Base-by-base conservation (phyloP, 2,113 vertebrate species). In the Microtus oregoni region DNA sequence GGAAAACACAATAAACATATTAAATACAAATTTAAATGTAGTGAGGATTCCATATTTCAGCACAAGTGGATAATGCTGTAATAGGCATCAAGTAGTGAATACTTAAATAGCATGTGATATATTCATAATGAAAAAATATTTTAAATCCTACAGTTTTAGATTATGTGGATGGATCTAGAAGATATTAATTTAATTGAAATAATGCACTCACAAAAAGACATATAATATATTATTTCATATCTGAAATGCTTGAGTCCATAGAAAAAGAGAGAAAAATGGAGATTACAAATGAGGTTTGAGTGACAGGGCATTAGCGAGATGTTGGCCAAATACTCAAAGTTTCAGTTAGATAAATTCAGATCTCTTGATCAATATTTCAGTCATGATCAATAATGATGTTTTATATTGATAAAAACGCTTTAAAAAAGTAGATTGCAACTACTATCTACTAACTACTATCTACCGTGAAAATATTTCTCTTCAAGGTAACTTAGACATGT, bases 11-110 rank as follows among this genome's bases (percentile, higher is more conserved):
- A 22, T n/a, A 19, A 0, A 61, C 32, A 63, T 32, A 32, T 68
- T 3, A 94, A 47, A 1, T 55, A 38, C 32, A 94, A 88, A 89
- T 70, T 83, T 78, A 73, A 86, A 67, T 72, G 2, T 55, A 91
- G 55, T 5, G 32, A 72, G 3, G 4, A 44, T 24, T 13, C 20
- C 1, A 50, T 26, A 67, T 41, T 10, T 72, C 30, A 20, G 6
- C 35, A 88, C 3, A 12, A 67, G 28, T 75, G 44, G 50, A 52
- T 52, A 32, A 83, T 75, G 4, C 7, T 67, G 2, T 30, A 67
- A 7, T 28, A 32, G 38, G 0, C 5, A 22, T 44, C 20, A n/a
- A 17, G 47, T n/a, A 38, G 38, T 41, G 6, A 35, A 58, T 35
- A 15, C 3, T 14, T 30, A 24, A 83, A 67, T 24, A 61, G 11